Base-by-base conservation (phyloP, 2,888 invertebrate genomes). In the Temnothorax unifasciatus region DNA sequence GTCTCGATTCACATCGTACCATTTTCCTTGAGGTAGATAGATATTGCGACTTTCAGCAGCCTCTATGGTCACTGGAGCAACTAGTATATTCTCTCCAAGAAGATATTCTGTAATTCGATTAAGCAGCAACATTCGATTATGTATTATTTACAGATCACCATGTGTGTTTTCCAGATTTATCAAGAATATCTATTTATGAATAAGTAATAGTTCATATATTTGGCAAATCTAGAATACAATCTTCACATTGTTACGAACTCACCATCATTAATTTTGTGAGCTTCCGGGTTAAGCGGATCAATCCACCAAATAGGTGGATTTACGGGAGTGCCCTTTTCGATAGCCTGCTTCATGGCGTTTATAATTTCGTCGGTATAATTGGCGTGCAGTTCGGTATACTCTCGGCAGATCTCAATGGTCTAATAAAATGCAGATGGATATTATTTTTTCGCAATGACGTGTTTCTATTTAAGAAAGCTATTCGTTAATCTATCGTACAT, bases 301-400 rank as follows among this genome's bases (percentile, higher is more conserved):
- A 97, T 93, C 98, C 98, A 98, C 98, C 98, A 98, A 54, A 98
- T 96, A 0, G 98, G 98, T 3, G 97, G 96, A 95, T 98, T 97
- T 15, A 98, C 96, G 0, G 98, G 98, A 2, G 96, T 95, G 15
- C 97, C 98, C 1, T 96, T 95, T 2, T 91, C 88, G 0, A 96
- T 96, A 0, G 97, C 96, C 6, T 95, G 94, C 73, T 96, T 92
- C 96, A 97, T 97, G 0, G 96, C 96, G 3, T 95, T 94, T 88
- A 96, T 95, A 82, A 98, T 97, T 57, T 96, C 95, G 1, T 96
- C 96, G 1, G 94, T 86, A 89, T 96, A 96, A 13, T 95, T 92
- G 0, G 96, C 96, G 91, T 98, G 98, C 0, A 98, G 93, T 0
- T 96, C 95, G 0, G 97, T 96, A 93, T 96, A 97, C 77, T 95